These are phyloP conservation scores for Acleris literana DNA, from an alignment of 2,888 invertebrate genomes.

Conservation along the genomic window DNA sequence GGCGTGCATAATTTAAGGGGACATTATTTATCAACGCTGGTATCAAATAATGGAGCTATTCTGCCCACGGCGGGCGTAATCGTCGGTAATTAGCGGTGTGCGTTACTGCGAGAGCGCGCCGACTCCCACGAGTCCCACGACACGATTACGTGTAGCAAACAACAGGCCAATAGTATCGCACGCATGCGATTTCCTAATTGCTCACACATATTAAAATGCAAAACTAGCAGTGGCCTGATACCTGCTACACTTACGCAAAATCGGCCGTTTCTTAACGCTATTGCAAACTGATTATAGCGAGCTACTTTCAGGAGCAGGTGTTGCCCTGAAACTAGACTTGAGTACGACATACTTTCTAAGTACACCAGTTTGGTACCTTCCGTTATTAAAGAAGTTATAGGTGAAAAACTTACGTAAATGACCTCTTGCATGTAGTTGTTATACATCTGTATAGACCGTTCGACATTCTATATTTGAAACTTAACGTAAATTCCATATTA, in stretches of 20 bases:
- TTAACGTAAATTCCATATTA: too few relatives aligned
- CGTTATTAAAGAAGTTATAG: too few relatives aligned
- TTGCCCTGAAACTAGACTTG: conserved; percentile 22
- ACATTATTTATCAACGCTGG: conserved; percentile 25
- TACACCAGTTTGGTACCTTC: neutral
- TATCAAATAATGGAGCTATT: conserved; percentile 29
- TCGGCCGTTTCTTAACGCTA: conserved; percentile 28
- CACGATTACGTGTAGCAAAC: conserved; percentile 26
- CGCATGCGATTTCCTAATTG: conserved; percentile 41
- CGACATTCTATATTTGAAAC: too few relatives aligned
- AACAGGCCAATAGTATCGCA: conserved; percentile 33
- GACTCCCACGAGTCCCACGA: conserved; percentile 36
- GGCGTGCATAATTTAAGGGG: conserved; percentile 31
- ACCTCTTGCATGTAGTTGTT: too few relatives aligned
- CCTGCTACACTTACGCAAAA: conserved; percentile 38
- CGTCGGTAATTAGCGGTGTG: conserved; percentile 28
- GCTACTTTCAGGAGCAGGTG: conserved; percentile 33
- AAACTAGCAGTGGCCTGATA: conserved; percentile 32
- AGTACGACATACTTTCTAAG: neutral
- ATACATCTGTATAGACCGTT: too few relatives aligned
- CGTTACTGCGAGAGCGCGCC: conserved; percentile 18
- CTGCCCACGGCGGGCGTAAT: conserved; percentile 33
- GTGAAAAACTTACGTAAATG: too few relatives aligned
- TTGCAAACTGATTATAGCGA: conserved; percentile 25
- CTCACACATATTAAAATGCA: conserved; percentile 40